These are phyloP conservation scores for Diogma glabrata DNA, from an alignment of 2,888 invertebrate genomes.

Conservation along the genomic window DNA sequence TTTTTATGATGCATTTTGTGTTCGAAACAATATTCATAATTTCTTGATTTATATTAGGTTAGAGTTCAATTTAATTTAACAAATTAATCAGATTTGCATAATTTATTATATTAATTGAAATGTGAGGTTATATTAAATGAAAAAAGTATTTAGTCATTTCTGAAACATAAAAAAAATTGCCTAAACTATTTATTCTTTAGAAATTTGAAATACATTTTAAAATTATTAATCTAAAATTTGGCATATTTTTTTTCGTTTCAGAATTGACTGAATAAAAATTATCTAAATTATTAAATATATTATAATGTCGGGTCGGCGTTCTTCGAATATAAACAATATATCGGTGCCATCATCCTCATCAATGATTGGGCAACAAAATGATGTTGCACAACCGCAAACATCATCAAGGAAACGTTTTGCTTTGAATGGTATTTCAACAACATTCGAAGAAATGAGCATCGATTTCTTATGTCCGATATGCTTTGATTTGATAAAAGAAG, in stretches of 20 bases:
- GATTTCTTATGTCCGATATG: conserved; percentile 68
- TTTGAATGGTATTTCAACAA: conserved; percentile 36
- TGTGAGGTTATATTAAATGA: not conserved
- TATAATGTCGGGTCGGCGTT: too few relatives aligned
- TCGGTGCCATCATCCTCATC: not conserved
- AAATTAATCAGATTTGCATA: too few relatives aligned
- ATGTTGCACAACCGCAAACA: not conserved
- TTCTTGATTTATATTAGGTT: not conserved
- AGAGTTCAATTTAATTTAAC: not conserved
- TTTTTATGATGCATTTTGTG: too few relatives aligned
- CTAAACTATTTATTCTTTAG: not conserved
- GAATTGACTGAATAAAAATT: conserved; percentile 5
- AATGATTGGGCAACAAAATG: too few relatives aligned
- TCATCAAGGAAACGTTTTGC: conserved; percentile 3
- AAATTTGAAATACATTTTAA: not conserved
- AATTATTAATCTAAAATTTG: conserved; percentile 3
- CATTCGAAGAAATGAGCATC: conserved; percentile 39
- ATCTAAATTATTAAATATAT: too few relatives aligned
- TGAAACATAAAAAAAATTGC: conserved; percentile 8
- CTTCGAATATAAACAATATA: conserved; percentile 3
- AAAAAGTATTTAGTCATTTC: not conserved
- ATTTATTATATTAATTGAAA: not conserved
- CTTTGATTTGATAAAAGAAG: conserved; percentile 78
- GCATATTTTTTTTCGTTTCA: conserved; percentile 9
- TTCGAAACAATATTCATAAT: not conserved